Evolutionary conservation across 2,113 vertebrate species (phyloP), one percentile per base, ranked within the genome.

Genomic region (Pogona vitticeps): DNA sequence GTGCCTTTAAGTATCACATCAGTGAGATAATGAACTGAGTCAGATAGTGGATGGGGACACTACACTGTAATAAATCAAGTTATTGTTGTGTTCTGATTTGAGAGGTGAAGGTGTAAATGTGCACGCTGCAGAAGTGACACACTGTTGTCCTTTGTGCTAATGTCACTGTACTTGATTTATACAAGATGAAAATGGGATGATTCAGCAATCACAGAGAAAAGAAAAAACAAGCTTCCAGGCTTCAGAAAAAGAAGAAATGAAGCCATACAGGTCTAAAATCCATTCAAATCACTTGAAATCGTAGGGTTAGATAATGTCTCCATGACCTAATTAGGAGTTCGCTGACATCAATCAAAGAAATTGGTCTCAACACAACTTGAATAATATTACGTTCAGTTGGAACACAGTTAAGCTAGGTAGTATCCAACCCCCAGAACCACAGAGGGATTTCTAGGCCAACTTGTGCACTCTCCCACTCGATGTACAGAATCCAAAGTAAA

Each of bases 101-200:
- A 36, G 79, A 80, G 36, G 31, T 28, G 78, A 17, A 40, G 21
- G 28, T 61, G 36, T 86, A 59, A 78, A 61, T n/a, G 13, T n/a
- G 38, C 17, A 3, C 46, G 31, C 38, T 61, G 70, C 28, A 73
- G 38, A 73, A 31, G 38, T 80, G 40, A 86, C 31, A 71, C 36
- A 33, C 33, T 63, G 56, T 80, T 21, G 61, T 59, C 3, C 73
- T 63, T n/a, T 86, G 6, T 31, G 42, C 76, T 72, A 58, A 72
- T 73, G 36, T 78, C 68, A 86, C 73, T 28, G 7, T 73, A 36
- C 61, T 26, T 86, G 58, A 73, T 80, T 86, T 86, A 33, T 28
- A 72, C 10, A 33, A 59, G 40, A 40, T 26, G 21, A 46, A 63
- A 52, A 73, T 73, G 36, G 72, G 77, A 79, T 80, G 56, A 80